Conservation (phyloP, 2,888 invertebrate genomes). For the Bugulina stolonifera region DNA sequence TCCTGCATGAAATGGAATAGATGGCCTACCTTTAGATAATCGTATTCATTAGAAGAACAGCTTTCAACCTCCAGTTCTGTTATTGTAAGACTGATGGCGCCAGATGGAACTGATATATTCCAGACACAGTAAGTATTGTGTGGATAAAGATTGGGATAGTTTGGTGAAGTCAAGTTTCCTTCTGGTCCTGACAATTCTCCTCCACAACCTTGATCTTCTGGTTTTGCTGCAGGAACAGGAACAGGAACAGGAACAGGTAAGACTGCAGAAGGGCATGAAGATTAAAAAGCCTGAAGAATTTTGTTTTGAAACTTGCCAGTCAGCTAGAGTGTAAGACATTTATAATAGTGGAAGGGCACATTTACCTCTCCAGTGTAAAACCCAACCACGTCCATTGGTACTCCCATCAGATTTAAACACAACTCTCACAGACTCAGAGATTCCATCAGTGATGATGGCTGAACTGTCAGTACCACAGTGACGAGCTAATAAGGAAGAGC, state of each 20-base stretch:
- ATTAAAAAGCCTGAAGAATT: no score
- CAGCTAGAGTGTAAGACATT: no score
- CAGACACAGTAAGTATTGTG: background rate
- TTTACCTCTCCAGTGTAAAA: background rate
- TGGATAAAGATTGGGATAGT: conserved; percentile 16
- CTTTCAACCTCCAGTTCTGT: background rate
- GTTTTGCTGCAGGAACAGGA: background rate
- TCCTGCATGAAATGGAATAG: no score
- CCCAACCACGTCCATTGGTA: background rate
- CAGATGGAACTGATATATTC: background rate
- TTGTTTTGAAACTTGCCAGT: no score
- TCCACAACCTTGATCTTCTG: background rate
- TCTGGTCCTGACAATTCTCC: background rate
- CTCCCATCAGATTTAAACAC: background rate
- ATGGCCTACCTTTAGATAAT: background rate
- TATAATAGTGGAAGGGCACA: no score
- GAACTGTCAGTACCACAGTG: background rate
- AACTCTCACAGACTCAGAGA: background rate
- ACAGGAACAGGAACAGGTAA: no score
- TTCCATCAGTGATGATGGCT: background rate
- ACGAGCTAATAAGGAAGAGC: background rate
- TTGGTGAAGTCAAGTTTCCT: conserved; percentile 11
- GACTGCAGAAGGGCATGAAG: no score
- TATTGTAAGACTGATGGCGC: background rate
- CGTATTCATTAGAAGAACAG: background rate